Percentiles rank a stretch among this genome's conserved stretches.
These are phyloP conservation scores for Struthidea cinerea DNA, from an alignment of 2,113 vertebrate genomes.

Conservation along the genomic window DNA sequence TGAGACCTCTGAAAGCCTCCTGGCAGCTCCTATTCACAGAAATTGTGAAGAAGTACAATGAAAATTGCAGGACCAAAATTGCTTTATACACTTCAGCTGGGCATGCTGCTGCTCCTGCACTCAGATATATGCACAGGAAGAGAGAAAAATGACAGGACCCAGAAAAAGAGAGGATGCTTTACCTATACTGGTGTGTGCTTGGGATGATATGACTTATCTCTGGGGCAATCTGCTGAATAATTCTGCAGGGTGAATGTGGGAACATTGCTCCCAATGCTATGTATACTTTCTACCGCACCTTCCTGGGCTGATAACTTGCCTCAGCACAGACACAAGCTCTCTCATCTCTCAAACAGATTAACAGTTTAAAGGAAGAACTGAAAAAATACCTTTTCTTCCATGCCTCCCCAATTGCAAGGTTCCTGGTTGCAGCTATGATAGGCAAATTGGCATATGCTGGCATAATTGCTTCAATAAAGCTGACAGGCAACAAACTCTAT, in stretches of 20 bases:
- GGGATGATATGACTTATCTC: neutral
- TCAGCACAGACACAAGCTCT: neutral
- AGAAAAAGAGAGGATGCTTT: neutral
- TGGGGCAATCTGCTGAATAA: neutral
- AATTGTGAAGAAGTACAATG: neutral
- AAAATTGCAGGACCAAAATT: neutral
- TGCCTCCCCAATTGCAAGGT: neutral
- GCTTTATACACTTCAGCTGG: neutral
- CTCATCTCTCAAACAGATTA: neutral
- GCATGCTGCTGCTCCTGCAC: neutral
- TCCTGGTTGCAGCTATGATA: neutral
- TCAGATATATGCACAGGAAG: fast-evolving
- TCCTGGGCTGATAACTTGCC: neutral
- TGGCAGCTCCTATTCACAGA: neutral
- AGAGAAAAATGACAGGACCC: neutral
- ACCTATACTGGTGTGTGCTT: neutral
- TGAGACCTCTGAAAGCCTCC: neutral
- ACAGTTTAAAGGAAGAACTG: neutral
- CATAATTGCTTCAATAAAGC: neutral
- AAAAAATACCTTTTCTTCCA: neutral
- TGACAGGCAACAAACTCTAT: neutral
- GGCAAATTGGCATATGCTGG: neutral
- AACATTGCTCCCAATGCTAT: neutral
- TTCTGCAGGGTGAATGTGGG: neutral
- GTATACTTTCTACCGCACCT: neutral